Base-by-base conservation (phyloP, 2,113 vertebrate species). In the Turnix velox region DNA sequence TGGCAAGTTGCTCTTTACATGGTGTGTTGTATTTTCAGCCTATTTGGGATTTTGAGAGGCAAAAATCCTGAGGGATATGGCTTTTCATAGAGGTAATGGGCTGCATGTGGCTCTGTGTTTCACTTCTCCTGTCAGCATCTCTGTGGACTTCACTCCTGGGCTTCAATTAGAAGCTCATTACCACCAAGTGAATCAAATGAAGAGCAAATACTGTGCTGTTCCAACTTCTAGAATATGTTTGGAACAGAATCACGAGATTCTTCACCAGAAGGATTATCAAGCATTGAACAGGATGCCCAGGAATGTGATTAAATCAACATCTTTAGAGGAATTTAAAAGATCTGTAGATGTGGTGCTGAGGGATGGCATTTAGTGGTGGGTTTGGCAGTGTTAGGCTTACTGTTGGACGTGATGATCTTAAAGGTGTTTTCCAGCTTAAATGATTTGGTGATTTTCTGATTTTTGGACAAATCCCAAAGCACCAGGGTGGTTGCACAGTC, bases 81-180 rank as follows among this genome's bases (percentile, higher is more conserved):
- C 18, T 65, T 46, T 45, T 61, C 81, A 30, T 35, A 7, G 43
- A 63, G 76, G 62, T 28, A 33, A 14, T 1, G 3, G 0, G 3
- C 19, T 63, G 63, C 25, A 20, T 14, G 0, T 4, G 0, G 9
- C 25, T 20, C 39, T 3, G 0, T 6, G 9, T 12, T 6, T 71
- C 12, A 12, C 57, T 57, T 35, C 23, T 49, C n/a, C 30, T 33
- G 40, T 48, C 6, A 4, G 23, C 22, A 6, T 25, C 14, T 3
- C 24, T 4, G 65, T 3, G 3, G 18, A 4, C 68, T 24, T 51
- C 12, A 1, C 14, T 5, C 14, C 51, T 43, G 25, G 27, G 14
- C 25, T 37, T 39, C 57, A 14, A 3, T n/a, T 6, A 33, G 24
- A 7, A 35, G 55, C 17, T 4, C 9, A 6, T 27, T 39, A 45